Evolutionary conservation across 2,888 invertebrate species (phyloP), one percentile per base, ranked within the genome.

Genomic region (Branchipolynoe longqiensis): DNA sequence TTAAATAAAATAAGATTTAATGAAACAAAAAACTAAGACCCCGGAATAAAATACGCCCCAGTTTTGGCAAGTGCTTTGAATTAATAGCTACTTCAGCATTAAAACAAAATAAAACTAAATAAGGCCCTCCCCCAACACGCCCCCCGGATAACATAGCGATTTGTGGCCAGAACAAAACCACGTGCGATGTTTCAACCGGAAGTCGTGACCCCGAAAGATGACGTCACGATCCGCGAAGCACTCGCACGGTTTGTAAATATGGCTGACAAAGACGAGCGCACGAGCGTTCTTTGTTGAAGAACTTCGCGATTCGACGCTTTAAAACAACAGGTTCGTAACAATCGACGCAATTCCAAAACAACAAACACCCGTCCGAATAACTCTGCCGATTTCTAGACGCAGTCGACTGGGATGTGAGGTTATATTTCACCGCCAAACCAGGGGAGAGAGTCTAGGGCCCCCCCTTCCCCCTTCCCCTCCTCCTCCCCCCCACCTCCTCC

Each of bases 171-270:
- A n/a, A n/a, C n/a, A n/a, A n/a, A 3, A 78, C 41, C 78, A 48
- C 78, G 41, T 78, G 78, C 31, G 18, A 48, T 6, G 74, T 14
- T 12, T 12, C 25, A 12, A 31, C 78, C 78, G 78, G 78, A 78
- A 78, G 78, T 78, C 0, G 28, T 78, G 82, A 82, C 82, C 82
- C 58, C 82, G n/a, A 31, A 82, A 54, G 78, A 58, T 82, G 82
- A 59, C 28, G 88, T 90, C 95, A 97, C 95, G 54, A 25, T 78
- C 78, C 78, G 78, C 78, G 78, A 78, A 78, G 78, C 78, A 33
- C 69, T 41, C 54, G 78, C 54, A 78, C 41, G 28, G 48, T 78
- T 78, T 78, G 78, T 78, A 78, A 78, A 78, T 78, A 78, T 78
- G 78, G 78, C 78, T 25, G 78, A 78, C 78, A 78, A 78, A 78